These are phyloP conservation scores for Danio tinwini DNA, from an alignment of 2,797 vertebrate species.

Conservation along the genomic window DNA sequence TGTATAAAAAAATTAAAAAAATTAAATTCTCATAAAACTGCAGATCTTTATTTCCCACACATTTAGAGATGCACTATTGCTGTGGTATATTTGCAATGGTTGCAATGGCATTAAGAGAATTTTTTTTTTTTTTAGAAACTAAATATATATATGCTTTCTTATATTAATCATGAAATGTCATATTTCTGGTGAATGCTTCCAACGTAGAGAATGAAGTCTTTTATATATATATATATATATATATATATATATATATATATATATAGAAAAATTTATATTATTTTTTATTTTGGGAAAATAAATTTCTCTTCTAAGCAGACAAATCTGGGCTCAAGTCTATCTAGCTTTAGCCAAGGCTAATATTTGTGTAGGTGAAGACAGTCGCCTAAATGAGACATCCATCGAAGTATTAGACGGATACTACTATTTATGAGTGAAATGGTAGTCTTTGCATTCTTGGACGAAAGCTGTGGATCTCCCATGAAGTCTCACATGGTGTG, in stretches of 20 bases:
- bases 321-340: slow-evolving; percentile 50
- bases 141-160: slow-evolving; percentile 14
- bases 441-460: slow-evolving; percentile 50
- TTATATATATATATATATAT: background rate
- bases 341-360: slow-evolving; percentile 48
- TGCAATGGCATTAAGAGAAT: slow-evolving; percentile 1
- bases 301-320: slow-evolving; percentile 40
- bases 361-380: slow-evolving; percentile 55
- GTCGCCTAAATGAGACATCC: slow-evolving; percentile 55
- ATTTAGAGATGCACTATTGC: background rate
- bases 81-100: slow-evolving; percentile 15
- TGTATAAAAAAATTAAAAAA: background rate
- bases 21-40: background rate
- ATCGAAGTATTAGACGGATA: slow-evolving; percentile 33
- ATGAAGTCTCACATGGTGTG: slow-evolving; percentile 54
- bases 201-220: slow-evolving; percentile 26
- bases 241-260: too few relatives aligned
- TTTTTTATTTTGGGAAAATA: slow-evolving; percentile 53
- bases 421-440: slow-evolving; percentile 50
- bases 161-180: slow-evolving; percentile 37
- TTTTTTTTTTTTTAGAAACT: slow-evolving; percentile 18
- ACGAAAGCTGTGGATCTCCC: slow-evolving; percentile 41
- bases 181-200: slow-evolving; percentile 38
- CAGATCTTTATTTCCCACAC: background rate
- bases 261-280: too few relatives aligned